These are phyloP conservation scores for Odontothrips loti DNA, from an alignment of 2,888 invertebrate species.

Conservation along the genomic window DNA sequence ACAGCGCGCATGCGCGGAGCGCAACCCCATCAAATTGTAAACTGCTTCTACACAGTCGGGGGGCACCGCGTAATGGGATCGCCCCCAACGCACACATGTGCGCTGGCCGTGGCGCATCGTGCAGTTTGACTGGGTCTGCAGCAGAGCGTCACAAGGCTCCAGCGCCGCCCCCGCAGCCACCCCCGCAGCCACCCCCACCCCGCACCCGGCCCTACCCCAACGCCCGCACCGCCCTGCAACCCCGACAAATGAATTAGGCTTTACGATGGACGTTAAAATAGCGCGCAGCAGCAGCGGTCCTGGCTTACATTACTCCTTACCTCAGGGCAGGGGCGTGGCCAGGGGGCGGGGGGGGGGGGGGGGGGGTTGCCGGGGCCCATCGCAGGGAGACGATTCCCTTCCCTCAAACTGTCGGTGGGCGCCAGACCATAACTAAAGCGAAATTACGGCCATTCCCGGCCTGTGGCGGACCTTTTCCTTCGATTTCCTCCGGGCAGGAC, in stretches of 20 bases:
- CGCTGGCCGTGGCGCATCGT: no score
- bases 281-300: not conserved
- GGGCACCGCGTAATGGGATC: no score
- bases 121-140: no score
- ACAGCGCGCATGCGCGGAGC: not conserved
- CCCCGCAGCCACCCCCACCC: not conserved
- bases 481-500: not conserved
- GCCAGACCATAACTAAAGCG: not conserved
- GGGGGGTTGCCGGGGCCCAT: no score
- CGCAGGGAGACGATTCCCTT: no score
- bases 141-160: not conserved
- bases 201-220: not conserved
- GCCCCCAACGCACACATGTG: no score
- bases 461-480: no score
- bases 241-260: not conserved
- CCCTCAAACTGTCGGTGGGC: not conserved
- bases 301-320: no score
- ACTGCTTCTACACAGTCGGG: no score
- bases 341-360: no score
- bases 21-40: not conserved
- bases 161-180: not conserved
- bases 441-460: not conserved
- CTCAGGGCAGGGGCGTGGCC: no score
- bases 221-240: not conserved
- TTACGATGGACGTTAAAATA: not conserved